Conservation (phyloP, 1,140 invertebrate genomes). For the Marisa cornuarietis region DNA sequence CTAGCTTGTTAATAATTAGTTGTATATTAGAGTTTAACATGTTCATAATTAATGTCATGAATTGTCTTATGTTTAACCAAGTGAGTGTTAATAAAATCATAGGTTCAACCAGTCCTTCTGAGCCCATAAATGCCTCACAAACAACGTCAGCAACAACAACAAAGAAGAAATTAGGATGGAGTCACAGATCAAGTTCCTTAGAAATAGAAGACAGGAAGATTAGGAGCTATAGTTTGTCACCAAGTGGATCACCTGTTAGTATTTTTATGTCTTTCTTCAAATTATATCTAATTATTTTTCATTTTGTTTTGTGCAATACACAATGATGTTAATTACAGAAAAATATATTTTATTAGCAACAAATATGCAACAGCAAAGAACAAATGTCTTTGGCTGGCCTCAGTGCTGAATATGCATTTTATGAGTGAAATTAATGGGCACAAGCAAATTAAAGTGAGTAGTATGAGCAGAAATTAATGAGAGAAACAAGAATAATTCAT, state of each 20-base stretch:
- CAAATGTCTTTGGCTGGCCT: background rate
- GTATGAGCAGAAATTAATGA: background rate
- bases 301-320: background rate
- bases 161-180: slow-evolving; percentile 52
- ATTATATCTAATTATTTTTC: background rate
- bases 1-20: too few relatives aligned
- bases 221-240: slow-evolving; percentile 58
- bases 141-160: slow-evolving; percentile 31
- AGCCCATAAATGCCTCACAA: slow-evolving; percentile 29
- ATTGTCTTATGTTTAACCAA: too few relatives aligned
- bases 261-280: background rate
- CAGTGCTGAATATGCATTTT: background rate
- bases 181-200: slow-evolving; percentile 61
- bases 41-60: too few relatives aligned
- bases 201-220: slow-evolving; percentile 65
- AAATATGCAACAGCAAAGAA: too few relatives aligned
- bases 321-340: too few relatives aligned
- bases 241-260: slow-evolving; percentile 64
- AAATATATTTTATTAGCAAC: too few relatives aligned
- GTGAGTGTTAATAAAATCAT: background rate
- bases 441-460: background rate
- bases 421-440: background rate
- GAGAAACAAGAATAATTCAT: background rate
- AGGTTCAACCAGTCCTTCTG: slow-evolving; percentile 36
- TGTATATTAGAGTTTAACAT: too few relatives aligned